A percentile compares a stretch with the other conserved stretches of the same genome.
These are phyloP conservation scores for Drosophila ogumai DNA, from an alignment of 1,140 invertebrate genomes.

Conservation along the genomic window DNA sequence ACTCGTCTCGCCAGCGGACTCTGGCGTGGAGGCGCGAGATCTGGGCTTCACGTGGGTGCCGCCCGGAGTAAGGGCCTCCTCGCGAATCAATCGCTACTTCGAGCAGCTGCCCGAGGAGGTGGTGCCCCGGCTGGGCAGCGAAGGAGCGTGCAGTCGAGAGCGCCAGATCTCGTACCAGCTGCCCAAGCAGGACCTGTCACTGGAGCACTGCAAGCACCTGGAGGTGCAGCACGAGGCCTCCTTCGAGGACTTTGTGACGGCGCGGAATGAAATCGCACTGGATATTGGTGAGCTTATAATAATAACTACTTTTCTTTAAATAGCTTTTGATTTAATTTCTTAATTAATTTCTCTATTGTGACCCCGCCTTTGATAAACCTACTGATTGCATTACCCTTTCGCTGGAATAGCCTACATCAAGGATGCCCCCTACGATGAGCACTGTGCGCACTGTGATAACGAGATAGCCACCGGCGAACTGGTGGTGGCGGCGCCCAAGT, in stretches of 20 bases:
- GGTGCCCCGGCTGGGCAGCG: constrained; percentile 90
- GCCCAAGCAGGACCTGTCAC: constrained; percentile 96
- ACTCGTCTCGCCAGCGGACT: constrained; percentile 82
- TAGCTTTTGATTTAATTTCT: background rate
- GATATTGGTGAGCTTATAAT: constrained; percentile 91
- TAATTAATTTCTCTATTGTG: background rate
- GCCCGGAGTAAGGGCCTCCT: constrained; percentile 89
- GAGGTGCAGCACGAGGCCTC: constrained; percentile 90
- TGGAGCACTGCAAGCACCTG: constrained; percentile 95
- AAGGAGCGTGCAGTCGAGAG: constrained; percentile 92
- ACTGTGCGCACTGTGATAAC: constrained; percentile 86
- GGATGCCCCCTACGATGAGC: constrained; percentile 80
- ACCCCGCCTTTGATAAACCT: background rate
- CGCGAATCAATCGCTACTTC: constrained; percentile 90
- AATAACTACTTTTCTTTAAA: background rate
- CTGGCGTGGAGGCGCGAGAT: constrained; percentile 86
- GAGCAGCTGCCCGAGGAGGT: constrained; percentile 90
- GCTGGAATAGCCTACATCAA: constrained; percentile 73
- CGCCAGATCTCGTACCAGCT: constrained; percentile 95
- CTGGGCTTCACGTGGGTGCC: constrained; percentile 93
- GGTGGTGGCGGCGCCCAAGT: constrained; percentile 86
- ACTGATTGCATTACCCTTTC: constrained; percentile 6
- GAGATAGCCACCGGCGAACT: constrained; percentile 86
- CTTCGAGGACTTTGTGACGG: constrained; percentile 95
- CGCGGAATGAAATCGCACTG: constrained; percentile 96